Percentiles rank a stretch among this genome's conserved stretches.
Evolutionary conservation across 1,140 invertebrate genomes (phyloP).

Genomic region (Heliothis subflexa): DNA sequence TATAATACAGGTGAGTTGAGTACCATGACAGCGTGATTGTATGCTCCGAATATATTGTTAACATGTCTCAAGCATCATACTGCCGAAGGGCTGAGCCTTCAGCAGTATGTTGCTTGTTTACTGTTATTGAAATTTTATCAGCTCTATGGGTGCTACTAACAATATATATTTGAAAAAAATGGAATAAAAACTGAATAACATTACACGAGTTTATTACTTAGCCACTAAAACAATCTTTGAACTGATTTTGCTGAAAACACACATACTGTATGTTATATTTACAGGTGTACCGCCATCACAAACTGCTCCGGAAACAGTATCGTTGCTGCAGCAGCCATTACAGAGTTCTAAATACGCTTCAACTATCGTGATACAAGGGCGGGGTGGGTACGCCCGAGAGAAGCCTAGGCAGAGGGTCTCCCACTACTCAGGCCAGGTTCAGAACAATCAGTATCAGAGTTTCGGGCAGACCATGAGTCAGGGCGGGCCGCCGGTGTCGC

Average conservation of each 20-base stretch:
- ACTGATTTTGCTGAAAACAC: not conserved
- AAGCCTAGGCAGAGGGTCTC: constrained; percentile 70
- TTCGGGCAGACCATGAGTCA: constrained; percentile 63
- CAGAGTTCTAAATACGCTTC: constrained; percentile 76
- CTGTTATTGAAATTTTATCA: too few relatives aligned
- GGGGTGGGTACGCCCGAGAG: constrained; percentile 68
- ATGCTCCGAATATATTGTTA: too few relatives aligned
- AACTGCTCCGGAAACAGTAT: constrained; percentile 79
- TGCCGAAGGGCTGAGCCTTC: too few relatives aligned
- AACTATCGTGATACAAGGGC: constrained; percentile 69
- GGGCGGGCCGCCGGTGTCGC: constrained; percentile 43
- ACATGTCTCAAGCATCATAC: too few relatives aligned
- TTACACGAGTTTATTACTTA: too few relatives aligned
- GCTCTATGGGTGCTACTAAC: too few relatives aligned
- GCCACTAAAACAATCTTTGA: too few relatives aligned
- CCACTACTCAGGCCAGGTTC: constrained; percentile 65
- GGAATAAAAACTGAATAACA: not conserved
- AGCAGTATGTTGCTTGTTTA: too few relatives aligned
- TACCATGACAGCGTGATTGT: not conserved
- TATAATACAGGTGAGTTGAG: constrained; percentile 69
- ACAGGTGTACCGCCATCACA: constrained; percentile 74
- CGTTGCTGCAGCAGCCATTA: constrained; percentile 76
- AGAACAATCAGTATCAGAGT: constrained; percentile 69
- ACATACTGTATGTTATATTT: not conserved
- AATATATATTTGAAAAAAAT: not conserved